Base-by-base conservation (phyloP, 2,888 invertebrate genomes). In the Chymomyza fuscimana region DNA sequence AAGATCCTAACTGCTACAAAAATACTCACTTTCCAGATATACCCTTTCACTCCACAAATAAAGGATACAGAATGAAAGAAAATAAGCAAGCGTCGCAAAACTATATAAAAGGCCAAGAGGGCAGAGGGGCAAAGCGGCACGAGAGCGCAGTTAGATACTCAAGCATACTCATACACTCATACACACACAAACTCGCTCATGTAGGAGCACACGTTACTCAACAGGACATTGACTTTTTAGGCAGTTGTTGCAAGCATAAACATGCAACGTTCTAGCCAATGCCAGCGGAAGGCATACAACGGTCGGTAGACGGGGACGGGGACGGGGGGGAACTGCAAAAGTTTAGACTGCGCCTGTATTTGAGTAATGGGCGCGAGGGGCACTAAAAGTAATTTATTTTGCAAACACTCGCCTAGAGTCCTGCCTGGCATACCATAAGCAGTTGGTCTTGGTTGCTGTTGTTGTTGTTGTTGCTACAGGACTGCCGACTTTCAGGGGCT, bases 171-270 rank as follows among this genome's bases (percentile, higher is more conserved):
- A 76, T 58, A 58, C 60, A 64, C 83, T 77, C 74, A 60, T 32
- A 60, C 56, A 50, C 50, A 60, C 60, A 60, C 32, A 50, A 4
- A 50, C 58, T 52, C 9, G 4, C n/a, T 58, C 22, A 54, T 50
- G 50, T 9, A 40, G 32, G 29, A 50, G 29, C 72, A 77, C 29
- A 32, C 46, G 40, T 64, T 32, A 67, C 82, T 82, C 82, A 67
- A 78, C 76, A 84, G 82, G 85, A 84, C 82, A 84, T 82, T 82
- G 82, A 82, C 82, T 82, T 81, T 75, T 73, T 72, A 81, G 81
- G 73, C 77, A 74, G 40, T 58, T 58, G 25, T 58, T 22, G 25
- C 58, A 58, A 58, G 15, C 19, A 15, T 29, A 9, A 25, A 58
- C 58, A 58, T 58, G 58, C 69, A 65, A 59, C 64, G 63, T 54